Conservation (phyloP, 92 coral and sea anemone species). For the Anthopleura xanthogrammica region DNA sequence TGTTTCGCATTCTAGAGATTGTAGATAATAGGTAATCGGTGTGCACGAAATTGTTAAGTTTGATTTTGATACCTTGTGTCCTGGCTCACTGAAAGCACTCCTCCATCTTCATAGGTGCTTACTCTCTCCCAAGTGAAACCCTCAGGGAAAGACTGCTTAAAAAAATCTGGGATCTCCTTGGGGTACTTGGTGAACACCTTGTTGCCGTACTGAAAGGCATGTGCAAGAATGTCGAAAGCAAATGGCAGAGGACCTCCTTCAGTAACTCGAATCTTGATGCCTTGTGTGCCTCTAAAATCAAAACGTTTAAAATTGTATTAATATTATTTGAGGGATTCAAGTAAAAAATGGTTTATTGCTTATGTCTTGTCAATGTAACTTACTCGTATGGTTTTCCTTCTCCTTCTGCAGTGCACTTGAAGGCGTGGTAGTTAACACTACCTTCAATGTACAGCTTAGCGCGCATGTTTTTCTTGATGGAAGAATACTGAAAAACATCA, state of each 20-base stretch:
- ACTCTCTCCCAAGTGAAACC: too few species aligned
- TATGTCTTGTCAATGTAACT: neutral
- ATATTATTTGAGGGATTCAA: too few species aligned
- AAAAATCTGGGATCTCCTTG: too few species aligned
- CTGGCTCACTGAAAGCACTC: neutral
- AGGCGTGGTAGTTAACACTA: neutral
- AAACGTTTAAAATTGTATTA: neutral
- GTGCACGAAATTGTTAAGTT: too few species aligned
- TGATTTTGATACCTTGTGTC: too few species aligned
- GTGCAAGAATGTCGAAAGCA: constrained; percentile 45
- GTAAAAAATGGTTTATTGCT: too few species aligned
- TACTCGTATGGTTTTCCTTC: neutral
- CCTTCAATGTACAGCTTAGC: neutral
- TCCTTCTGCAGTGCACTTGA: neutral
- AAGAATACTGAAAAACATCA: too few species aligned
- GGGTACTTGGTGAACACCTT: neutral
- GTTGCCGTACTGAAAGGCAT: constrained; percentile 35
- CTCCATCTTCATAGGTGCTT: too few species aligned
- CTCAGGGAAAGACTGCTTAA: too few species aligned
- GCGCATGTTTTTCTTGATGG: neutral
- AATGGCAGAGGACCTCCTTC: constrained; percentile 56
- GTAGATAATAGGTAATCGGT: too few species aligned
- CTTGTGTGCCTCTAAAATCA: constrained; percentile 12
- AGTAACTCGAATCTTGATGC: constrained; percentile 12
- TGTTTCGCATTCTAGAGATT: too few species aligned